Evolutionary conservation across 2,888 invertebrate species (phyloP), one percentile per base, ranked within the genome.

Genomic region (Pheosia gnoma): DNA sequence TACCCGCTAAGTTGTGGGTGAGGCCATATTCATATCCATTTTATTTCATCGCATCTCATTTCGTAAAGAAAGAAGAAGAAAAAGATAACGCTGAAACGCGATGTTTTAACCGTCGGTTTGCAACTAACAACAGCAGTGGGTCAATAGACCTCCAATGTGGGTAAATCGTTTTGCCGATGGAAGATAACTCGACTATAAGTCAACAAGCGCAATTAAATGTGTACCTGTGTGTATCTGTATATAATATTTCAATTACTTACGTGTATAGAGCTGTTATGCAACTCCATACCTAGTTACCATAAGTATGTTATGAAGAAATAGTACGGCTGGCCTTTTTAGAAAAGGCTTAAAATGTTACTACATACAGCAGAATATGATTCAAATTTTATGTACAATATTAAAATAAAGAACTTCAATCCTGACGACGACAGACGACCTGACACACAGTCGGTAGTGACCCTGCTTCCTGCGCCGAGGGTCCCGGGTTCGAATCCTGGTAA

Each of bases 181-280:
- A 38, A 64, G 59, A 62, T 70, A 62, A 57, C 52, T 63, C 52
- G 51, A 58, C 13, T 58, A 41, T 55, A 59, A 66, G 56, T 62
- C 65, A 59, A 62, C 58, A 59, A 63, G 57, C 62, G 51, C 67
- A 72, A 71, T 74, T 72, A 72, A 69, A 61, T 59, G 57, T 56
- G 63, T 63, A 66, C 63, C 61, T 64, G 63, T 53, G 56, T 2
- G 25, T 25, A 25, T 25, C 25, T 25, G 25, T 60, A 60, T 57
- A 63, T 65, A 61, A 65, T 67, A 69, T 65, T 71, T 75, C 67
- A 72, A 66, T 72, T 69, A 72, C 69, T 65, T 75, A 51, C 51
- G 51, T 25, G 53, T 53, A 53, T 53, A 53, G 61, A 55, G n/a
- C 45, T 6, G 57, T 72, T 75, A 65, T 61, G 56, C 62, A 75